These are phyloP conservation scores for Fulica atra DNA, from an alignment of 2,113 vertebrate species.

Conservation along the genomic window DNA sequence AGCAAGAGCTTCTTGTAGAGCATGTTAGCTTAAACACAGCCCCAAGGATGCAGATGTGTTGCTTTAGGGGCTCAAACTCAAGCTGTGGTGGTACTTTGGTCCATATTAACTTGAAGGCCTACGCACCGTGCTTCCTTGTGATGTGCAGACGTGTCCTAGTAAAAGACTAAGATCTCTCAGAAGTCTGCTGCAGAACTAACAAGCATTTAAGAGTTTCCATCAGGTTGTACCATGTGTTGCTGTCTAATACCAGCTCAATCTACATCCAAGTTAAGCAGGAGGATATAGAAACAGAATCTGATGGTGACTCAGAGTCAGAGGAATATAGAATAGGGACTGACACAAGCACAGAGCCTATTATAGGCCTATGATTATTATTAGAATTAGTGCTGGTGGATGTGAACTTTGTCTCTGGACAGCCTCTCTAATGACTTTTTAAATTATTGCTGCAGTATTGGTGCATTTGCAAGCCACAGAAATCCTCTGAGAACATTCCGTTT, in stretches of 20 bases:
- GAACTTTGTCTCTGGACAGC: neutral
- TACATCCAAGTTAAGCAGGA: slow-evolving; percentile 17
- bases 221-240: slow-evolving; percentile 15
- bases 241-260: slow-evolving; percentile 31
- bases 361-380: neutral
- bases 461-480: neutral
- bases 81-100: neutral
- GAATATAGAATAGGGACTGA: neutral
- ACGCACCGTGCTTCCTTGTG: accelerated
- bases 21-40: neutral
- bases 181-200: slow-evolving; percentile 2
- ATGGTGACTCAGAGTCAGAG: neutral
- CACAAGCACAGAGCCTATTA: neutral
- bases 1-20: neutral
- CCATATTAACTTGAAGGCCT: neutral
- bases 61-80: neutral
- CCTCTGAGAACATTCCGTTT: neutral
- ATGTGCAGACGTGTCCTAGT: neutral
- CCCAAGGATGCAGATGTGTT: neutral
- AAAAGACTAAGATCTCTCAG: neutral
- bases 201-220: slow-evolving; percentile 2
- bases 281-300: slow-evolving; percentile 15
- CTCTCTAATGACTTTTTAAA: neutral
- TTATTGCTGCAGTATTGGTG: neutral
- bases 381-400: neutral